Conservation (phyloP, 2,113 vertebrate genomes). For the Telmatochromis brachygnathus region DNA sequence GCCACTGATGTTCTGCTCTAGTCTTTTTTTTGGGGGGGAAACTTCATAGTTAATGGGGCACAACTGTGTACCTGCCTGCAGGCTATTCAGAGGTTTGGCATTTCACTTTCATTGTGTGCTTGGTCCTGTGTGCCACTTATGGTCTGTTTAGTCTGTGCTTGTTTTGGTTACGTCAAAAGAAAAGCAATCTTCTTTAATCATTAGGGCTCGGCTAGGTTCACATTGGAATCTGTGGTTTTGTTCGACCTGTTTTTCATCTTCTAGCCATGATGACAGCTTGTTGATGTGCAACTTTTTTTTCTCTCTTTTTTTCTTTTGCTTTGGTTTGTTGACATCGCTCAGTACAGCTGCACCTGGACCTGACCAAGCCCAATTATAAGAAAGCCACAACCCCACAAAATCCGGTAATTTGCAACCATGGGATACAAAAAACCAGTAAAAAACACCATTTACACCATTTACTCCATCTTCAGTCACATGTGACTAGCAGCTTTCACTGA, state of each 20-base stretch:
- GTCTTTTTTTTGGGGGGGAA: background rate
- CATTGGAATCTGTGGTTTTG: background rate
- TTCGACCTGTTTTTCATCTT: slow-evolving; percentile 16
- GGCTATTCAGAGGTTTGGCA: slow-evolving; percentile 10
- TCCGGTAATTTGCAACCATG: background rate
- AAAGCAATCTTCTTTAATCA: slow-evolving; percentile 31
- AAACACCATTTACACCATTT: background rate
- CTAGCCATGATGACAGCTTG: background rate
- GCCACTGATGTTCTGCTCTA: background rate
- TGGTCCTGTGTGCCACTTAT: slow-evolving; percentile 22
- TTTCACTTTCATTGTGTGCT: slow-evolving; percentile 30
- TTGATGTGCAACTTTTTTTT: background rate
- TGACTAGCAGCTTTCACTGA: background rate
- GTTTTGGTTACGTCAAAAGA: slow-evolving; percentile 4
- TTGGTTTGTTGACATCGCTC: background rate
- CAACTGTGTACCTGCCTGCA: slow-evolving; percentile 25
- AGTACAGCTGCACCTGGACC: background rate
- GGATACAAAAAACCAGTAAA: background rate
- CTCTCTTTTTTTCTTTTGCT: background rate
- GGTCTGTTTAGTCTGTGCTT: slow-evolving; percentile 41
- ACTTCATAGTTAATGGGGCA: slow-evolving; percentile 25
- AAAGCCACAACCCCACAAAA: background rate
- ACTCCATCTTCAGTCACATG: background rate
- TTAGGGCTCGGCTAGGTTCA: slow-evolving; percentile 10
- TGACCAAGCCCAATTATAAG: slow-evolving; percentile 2